Conservation (phyloP, 2,797 vertebrate genomes). For the Enteromius mattozi region DNA sequence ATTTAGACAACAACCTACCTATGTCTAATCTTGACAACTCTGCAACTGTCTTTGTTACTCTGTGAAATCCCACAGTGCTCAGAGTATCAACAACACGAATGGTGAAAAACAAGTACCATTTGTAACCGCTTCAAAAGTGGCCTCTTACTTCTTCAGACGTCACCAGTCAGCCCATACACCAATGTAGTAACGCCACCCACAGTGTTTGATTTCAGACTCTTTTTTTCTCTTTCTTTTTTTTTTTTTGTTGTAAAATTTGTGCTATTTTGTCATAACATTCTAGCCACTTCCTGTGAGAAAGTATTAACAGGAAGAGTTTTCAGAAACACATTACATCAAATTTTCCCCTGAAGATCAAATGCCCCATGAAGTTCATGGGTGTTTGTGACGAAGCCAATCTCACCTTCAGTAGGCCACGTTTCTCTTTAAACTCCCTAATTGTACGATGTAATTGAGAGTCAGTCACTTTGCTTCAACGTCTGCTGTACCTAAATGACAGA, state of each 20-base stretch:
- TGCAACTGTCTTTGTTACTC: not conserved
- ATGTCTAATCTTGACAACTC: not conserved
- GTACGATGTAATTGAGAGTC: not conserved
- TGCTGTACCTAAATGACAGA: not conserved
- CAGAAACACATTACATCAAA: not conserved
- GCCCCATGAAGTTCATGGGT: not conserved
- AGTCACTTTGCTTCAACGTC: not conserved
- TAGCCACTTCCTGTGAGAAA: conserved; percentile 14
- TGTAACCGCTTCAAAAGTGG: not conserved
- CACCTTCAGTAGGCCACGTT: not conserved
- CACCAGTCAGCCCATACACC: conserved; percentile 9
- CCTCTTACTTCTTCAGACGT: not conserved
- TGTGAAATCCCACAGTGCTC: not conserved
- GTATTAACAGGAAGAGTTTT: conserved; percentile 3
- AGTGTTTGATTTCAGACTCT: not conserved
- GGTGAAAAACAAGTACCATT: conserved; percentile 5
- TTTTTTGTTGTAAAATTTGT: not conserved
- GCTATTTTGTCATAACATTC: not conserved
- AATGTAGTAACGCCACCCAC: not conserved
- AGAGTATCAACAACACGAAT: not conserved
- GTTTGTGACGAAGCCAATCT: not conserved
- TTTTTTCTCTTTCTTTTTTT: not conserved
- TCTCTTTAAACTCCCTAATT: not conserved
- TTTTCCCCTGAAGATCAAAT: not conserved
- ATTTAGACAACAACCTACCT: not conserved